Evolutionary conservation across 2,797 vertebrate species (phyloP), one percentile per base, ranked within the genome.

Genomic region (Coendou prehensilis): DNA sequence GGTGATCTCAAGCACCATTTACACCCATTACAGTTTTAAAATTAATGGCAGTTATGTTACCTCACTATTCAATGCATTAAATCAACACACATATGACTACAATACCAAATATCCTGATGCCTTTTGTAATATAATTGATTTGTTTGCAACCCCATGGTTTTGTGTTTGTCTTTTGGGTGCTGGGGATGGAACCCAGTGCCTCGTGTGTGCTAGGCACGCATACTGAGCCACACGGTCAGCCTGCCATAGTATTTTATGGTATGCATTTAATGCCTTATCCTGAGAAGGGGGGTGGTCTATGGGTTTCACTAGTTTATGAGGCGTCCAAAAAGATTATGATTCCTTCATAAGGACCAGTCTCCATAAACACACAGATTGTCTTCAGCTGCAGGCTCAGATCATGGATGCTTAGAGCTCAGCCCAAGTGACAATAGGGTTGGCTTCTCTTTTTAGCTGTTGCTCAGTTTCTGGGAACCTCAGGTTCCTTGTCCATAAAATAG

Each of bases 81-180:
- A 89, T 93, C 81, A 90, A n/a, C 71, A 93, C 56, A 33, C 73
- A 71, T 63, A 85, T 26, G 90, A n/a, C 81, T 85, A 23, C 9
- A 80, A 92, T 45, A 45, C 54, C 61, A 82, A 91, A 54, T 69
- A 75, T 83, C 89, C 73, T 87, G 82, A 69, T 95, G 56, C 63
- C 69, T 63, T 30, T 87, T 93, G 87, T 69, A 92, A 45, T 80
- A 26, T 91, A 85, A 93, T 45, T 93, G 91, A 80, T 80, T 94
- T 41, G 41, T 80, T 96, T 82, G 52, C 56, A 93, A 64, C 73
- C 69, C 37, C 56, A 28, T 69, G 54, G n/a, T 18, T 75, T 81
- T 69, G 10, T 73, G 59, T 73, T 69, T 69, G 33, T 33, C 50
- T 61, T 87, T 41, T 83, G 82, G 52, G 63, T 87, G 41, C 52